Base-by-base conservation (phyloP, 2,113 vertebrate genomes). In the Addax nasomaculatus region DNA sequence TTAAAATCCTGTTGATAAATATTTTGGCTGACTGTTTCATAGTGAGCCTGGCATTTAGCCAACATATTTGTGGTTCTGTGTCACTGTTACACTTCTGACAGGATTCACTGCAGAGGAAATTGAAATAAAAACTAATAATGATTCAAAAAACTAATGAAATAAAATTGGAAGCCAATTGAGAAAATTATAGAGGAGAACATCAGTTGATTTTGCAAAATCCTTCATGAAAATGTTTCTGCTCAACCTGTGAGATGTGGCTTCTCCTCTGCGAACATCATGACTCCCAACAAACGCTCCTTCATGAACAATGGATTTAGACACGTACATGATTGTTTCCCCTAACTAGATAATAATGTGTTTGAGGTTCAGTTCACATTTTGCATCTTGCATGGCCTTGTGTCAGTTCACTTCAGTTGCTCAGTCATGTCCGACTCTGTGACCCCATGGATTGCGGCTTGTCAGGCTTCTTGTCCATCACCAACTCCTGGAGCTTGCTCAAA, bases 1-100 rank as follows among this genome's bases (percentile, higher is more conserved):
- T 93, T 96, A 89, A 97, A 98, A 97, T 98, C 97, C 96, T 98
- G 97, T 98, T 98, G 97, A 89, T 98, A 98, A 98, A 97, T 97
- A 98, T 98, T 98, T 98, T 98, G 98, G 92, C 95, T 98, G 97
- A 78, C 93, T 95, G 27, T 98, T 95, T 98, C 96, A 95, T 90
- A 55, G 95, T 36, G 84, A 97, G 89, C 53, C 89, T 9, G 58
- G 95, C 97, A 80, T 87, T 95, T 85, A 87, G 98, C 98, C 97
- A 98, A 95, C 83, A 43, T 94, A 29, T 90, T 97, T 97, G 97
- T 97, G 89, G n/a, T 97, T 97, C 49, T 67, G 16, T 96, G 91
- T 96, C 95, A 93, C 55, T 97, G 88, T 89, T 96, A 87, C 93
- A 92, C 86, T 89, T 89, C 62, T 90, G 96, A 98, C 58, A 84